Evolutionary conservation across 53 echinoderm and acorn worm species (phyloP).

Genomic region (Arbacia lixula): DNA sequence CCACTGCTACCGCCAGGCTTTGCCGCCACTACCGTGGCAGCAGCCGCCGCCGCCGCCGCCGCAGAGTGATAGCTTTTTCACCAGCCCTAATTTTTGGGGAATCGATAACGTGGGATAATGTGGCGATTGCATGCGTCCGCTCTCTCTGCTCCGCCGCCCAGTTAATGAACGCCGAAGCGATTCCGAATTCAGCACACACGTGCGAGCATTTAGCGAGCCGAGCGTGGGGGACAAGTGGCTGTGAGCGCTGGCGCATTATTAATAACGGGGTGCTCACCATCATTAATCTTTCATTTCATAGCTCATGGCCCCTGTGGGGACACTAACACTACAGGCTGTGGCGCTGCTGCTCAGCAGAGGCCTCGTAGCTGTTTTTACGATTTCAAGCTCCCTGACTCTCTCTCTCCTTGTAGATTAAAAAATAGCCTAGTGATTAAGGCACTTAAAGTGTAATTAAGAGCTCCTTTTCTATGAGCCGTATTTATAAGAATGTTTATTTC

Average conservation of each 20-base stretch:
- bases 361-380: conserved; percentile 42
- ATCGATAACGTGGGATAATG: conserved; percentile 61
- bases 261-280: conserved; percentile 18
- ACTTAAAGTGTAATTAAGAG: too few species aligned
- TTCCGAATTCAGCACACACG: conserved; percentile 22
- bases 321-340: too few species aligned
- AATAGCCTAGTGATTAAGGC: too few species aligned
- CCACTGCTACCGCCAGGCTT: not conserved
- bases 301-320: not conserved
- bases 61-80: too few species aligned
- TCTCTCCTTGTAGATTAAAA: too few species aligned
- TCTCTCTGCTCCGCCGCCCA: conserved; percentile 33
- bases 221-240: conserved; percentile 38
- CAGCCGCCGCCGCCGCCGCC: not conserved
- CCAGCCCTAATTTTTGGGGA: conserved; percentile 28
- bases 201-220: conserved; percentile 22
- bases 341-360: not conserved
- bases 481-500: too few species aligned
- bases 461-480: too few species aligned
- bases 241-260: conserved; percentile 1
- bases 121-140: conserved; percentile 15
- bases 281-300: conserved; percentile 37
- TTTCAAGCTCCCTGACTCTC: conserved; percentile 47
- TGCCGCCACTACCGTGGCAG: conserved; percentile 11
- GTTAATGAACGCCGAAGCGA: conserved; percentile 36